Percentiles rank a stretch among this genome's conserved stretches.
phyloP scores from a whole-genome alignment of 1,140 invertebrate species.

The Oryzaephilus surinamensis region DNA sequence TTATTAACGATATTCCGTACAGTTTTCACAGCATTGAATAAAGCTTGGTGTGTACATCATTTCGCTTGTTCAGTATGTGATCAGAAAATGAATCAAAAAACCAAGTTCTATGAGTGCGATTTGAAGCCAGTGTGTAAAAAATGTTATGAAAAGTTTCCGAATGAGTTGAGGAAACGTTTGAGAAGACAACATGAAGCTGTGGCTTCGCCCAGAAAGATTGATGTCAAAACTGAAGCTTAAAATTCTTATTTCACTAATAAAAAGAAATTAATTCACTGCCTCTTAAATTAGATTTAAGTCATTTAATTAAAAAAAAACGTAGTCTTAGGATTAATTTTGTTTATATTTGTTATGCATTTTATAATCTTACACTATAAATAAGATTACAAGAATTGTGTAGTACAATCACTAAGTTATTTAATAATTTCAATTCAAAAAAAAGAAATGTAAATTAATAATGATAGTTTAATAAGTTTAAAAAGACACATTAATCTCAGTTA shows the following conservation, averaged over 20 bases:
- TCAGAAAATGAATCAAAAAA: conserved; percentile 94
- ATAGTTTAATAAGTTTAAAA: neutral
- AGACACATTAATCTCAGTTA: neutral
- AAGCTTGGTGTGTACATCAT: conserved; percentile 99
- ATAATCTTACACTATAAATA: neutral
- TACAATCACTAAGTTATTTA: neutral
- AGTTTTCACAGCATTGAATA: conserved; percentile 97
- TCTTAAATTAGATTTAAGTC: neutral
- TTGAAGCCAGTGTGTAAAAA: conserved; percentile 97
- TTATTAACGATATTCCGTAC: conserved; percentile 32
- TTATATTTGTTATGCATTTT: neutral
- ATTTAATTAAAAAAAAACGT: neutral
- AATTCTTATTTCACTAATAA: neutral
- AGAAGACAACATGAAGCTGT: conserved; percentile 67
- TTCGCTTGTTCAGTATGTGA: conserved; percentile 99
- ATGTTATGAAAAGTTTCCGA: conserved; percentile 95
- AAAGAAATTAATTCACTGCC: neutral
- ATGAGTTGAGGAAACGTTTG: conserved; percentile 82
- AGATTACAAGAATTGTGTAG: conserved; percentile 1
- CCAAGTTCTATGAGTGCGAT: conserved; percentile 99
- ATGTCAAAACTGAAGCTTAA: neutral
- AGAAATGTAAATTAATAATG: neutral
- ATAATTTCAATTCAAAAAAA: neutral
- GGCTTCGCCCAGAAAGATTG: conserved; percentile 37
- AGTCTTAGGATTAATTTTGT: neutral